Percentiles rank a stretch among this genome's conserved stretches.
These are phyloP conservation scores for Gymnobelideus leadbeateri DNA, from an alignment of 2,113 vertebrate genomes.

Conservation along the genomic window DNA sequence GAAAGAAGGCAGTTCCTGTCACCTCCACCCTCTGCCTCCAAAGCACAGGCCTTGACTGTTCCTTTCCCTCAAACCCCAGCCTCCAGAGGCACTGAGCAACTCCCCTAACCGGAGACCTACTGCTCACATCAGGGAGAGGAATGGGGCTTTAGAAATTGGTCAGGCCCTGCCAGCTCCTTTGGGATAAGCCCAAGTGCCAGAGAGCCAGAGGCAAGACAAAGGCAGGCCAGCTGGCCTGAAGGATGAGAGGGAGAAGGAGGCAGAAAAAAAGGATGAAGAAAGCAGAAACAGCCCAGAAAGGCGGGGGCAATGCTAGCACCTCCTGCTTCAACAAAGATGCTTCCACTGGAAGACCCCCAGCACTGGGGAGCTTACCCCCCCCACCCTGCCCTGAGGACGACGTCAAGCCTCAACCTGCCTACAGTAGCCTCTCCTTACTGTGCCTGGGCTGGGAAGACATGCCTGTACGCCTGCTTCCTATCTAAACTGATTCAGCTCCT, in stretches of 20 bases:
- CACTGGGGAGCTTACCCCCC: background rate
- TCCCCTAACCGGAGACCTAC: background rate
- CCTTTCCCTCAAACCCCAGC: background rate
- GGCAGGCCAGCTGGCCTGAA: background rate
- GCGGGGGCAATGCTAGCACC: background rate
- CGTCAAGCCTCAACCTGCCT: background rate
- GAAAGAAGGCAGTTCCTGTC: background rate
- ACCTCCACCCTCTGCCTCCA: background rate
- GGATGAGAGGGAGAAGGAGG: background rate
- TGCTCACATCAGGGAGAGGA: too few relatives aligned
- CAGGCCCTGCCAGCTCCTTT: too few relatives aligned
- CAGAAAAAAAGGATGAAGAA: background rate
- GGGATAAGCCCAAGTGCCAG: too few relatives aligned
- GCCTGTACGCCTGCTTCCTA: background rate
- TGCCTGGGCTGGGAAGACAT: background rate
- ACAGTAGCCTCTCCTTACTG: too few relatives aligned
- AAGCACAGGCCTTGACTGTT: background rate
- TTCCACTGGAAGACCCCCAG: background rate
- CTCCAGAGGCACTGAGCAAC: background rate
- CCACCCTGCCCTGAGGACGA: background rate
- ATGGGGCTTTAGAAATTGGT: too few relatives aligned
- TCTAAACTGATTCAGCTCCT: too few relatives aligned
- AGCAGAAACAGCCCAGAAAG: background rate
- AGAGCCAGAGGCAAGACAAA: background rate
- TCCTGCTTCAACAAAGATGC: background rate